These are phyloP conservation scores for Apodemus agrarius DNA, from an alignment of 2,797 vertebrate species.

Conservation along the genomic window DNA sequence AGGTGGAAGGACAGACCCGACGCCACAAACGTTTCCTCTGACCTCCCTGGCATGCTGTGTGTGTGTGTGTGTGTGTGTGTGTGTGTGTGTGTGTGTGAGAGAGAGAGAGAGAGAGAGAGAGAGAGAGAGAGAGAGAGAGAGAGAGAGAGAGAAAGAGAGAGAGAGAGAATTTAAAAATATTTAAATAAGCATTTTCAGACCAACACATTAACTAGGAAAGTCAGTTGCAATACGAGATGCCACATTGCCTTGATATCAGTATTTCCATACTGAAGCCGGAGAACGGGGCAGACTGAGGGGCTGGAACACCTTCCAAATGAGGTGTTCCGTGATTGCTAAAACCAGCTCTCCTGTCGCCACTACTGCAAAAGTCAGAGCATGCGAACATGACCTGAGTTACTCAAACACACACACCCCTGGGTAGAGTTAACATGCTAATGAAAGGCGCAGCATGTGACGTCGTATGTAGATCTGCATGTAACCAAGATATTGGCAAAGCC, in stretches of 20 bases:
- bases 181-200: slow-evolving; percentile 32
- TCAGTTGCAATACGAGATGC: no score
- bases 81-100: background rate
- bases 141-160: no score
- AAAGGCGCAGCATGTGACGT: background rate
- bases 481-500: background rate
- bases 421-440: background rate
- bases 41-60: background rate
- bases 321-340: background rate
- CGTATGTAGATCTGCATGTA: background rate
- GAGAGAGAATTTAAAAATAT: background rate
- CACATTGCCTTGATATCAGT: background rate
- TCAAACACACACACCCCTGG: background rate
- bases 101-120: background rate
- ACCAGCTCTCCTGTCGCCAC: background rate
- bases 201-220: background rate
- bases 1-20: background rate
- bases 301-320: background rate
- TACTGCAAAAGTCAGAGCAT: background rate
- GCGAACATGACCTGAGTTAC: background rate
- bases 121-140: no score
- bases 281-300: background rate
- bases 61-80: background rate
- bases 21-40: background rate
- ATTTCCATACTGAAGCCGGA: background rate